Base-by-base conservation (phyloP, 2,797 vertebrate species). In the Alosa sapidissima region DNA sequence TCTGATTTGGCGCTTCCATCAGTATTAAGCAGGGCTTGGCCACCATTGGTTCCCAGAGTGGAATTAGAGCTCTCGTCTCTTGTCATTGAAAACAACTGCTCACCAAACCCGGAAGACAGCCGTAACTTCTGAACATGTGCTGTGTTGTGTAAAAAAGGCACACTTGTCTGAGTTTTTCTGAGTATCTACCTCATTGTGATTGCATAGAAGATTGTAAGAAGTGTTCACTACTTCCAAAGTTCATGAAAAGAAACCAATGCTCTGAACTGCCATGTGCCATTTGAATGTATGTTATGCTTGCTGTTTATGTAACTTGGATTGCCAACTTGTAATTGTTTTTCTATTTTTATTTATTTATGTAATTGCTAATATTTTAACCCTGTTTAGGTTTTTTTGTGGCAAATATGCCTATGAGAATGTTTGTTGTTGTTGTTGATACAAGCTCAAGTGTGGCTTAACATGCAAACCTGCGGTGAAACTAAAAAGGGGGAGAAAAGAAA, bases 121-220 rank as follows among this genome's bases (percentile, higher is more conserved):
- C 16, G 33, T 36, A 60, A 21, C 75, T 24, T 81, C 33, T 6
- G n/a, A 82, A 28, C 7, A 81, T 52, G 28, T 85, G 21, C 19
- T 28, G 45, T 60, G 84, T 36, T 48, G n/a, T 45, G 33, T 41
- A 47, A 47, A 82, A 28, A 72, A 54, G 41, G 55, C 8, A 33
- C 62, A 33, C 75, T 87, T 90, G 87, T 91, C 83, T 86, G 88
- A 90, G 82, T 91, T 41, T 41, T 88, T 89, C 92, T 92, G 92
- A 89, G 41, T 88, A 92, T 94, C 93, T 95, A 94, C 94, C 94
- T 94, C 94, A 94, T 89, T 91, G 86, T 88, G 89, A 45, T 19
- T 78, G 14, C 41, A 86, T 90, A 86, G 91, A 90, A 21, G 72
- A 78, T 41, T 78, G 72, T 78, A n/a, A 21, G 36, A 78, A 78